phyloP scores from a whole-genome alignment of 2,113 vertebrate genomes.

The Raja brachyura region DNA sequence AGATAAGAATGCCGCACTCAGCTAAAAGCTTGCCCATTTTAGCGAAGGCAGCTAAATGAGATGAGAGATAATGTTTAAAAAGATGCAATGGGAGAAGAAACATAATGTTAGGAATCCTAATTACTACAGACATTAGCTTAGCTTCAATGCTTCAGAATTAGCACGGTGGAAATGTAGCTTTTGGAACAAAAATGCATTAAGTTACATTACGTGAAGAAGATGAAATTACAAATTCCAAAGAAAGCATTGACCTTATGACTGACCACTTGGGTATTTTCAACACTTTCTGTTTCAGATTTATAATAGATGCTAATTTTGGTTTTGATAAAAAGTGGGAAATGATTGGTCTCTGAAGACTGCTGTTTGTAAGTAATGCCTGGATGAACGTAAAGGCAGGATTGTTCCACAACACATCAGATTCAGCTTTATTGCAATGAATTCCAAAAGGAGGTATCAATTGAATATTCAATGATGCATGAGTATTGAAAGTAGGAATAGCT shows the following conservation, averaged over 20 bases:
- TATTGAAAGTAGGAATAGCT: neutral
- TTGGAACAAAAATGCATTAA: no score
- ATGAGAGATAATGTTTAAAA: neutral
- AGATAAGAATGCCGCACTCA: neutral
- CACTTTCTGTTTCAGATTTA: neutral
- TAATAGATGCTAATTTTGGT: neutral
- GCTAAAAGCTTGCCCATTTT: neutral
- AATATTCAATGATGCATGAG: neutral
- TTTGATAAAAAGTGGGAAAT: neutral
- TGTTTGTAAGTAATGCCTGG: neutral
- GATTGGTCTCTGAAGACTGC: neutral
- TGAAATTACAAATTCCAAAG: neutral
- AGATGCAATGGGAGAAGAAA: neutral
- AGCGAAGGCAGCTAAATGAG: neutral
- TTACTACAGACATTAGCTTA: neutral
- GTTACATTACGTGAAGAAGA: neutral
- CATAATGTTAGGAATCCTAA: neutral
- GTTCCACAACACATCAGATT: neutral
- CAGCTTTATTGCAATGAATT: neutral
- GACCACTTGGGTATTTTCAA: neutral
- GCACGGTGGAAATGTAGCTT: neutral
- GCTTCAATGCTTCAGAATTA: neutral
- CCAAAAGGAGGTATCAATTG: neutral
- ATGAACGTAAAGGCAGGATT: neutral
- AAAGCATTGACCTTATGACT: neutral